A percentile compares a stretch with the other conserved stretches of the same genome.
Evolutionary conservation across 1,140 invertebrate genomes (phyloP).

Genomic region (Tetramorium alpestre): DNA sequence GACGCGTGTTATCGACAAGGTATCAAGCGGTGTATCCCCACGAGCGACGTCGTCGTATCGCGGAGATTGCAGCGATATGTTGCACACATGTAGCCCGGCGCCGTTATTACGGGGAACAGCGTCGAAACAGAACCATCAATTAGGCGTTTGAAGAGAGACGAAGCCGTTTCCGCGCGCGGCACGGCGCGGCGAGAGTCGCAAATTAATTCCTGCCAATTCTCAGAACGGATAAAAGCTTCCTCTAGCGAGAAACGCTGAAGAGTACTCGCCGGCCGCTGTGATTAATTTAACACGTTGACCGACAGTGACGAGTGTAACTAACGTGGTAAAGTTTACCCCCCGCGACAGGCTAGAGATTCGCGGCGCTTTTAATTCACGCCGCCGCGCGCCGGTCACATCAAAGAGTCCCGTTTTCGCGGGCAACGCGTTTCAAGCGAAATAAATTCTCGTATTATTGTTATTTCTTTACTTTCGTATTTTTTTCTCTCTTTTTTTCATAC

Average conservation of each 20-base stretch:
- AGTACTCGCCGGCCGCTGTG: constrained; percentile 24
- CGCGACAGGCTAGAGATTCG: neutral
- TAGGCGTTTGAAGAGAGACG: constrained; percentile 35
- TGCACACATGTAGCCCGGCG: constrained; percentile 20
- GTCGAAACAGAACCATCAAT: constrained; percentile 45
- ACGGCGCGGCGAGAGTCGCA: constrained; percentile 9
- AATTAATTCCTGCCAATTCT: constrained; percentile 57
- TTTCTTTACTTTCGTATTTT: neutral
- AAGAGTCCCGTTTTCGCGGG: neutral
- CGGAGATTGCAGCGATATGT: constrained; percentile 38
- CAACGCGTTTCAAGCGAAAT: neutral
- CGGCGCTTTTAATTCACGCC: neutral
- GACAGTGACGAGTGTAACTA: constrained; percentile 43
- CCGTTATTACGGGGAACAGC: constrained; percentile 20
- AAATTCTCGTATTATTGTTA: neutral
- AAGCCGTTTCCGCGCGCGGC: constrained; percentile 29
- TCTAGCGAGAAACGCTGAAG: constrained; percentile 37
- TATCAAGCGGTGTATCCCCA: constrained; percentile 39
- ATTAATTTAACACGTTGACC: constrained; percentile 56
- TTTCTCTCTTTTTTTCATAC: neutral
- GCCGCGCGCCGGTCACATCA: neutral
- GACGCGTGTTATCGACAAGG: constrained; percentile 53
- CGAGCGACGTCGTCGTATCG: constrained; percentile 14
- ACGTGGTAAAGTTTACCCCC: constrained; percentile 19
- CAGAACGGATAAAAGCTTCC: constrained; percentile 48